Evolutionary conservation across 2,113 vertebrate species (phyloP), one percentile per base, ranked within the genome.

Genomic region (Trinectes maculatus): DNA sequence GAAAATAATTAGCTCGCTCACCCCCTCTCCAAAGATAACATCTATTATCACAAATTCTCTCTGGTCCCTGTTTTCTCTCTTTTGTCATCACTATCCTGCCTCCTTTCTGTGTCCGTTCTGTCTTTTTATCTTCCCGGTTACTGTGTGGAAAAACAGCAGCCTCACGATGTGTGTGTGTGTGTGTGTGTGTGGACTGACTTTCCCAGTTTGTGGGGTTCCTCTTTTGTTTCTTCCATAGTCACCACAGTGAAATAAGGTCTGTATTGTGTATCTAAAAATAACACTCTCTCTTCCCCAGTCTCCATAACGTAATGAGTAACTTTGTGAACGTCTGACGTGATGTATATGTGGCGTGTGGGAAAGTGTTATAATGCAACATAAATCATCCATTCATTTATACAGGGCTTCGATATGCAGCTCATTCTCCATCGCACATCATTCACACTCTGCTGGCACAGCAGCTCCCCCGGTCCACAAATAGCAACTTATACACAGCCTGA

Each of bases 1-100:
- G 78, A 58, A 83, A 83, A 79, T 85, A 76, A 85, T 85, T 71
- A 85, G 74, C 73, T 74, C 26, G 22, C 76, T 69, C 67, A 3
- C 65, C 46, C 60, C 26, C 40, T 53, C 59, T 61, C 53, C 70
- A 63, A 63, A 78, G 75, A 82, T 80, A 59, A 69, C 74, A 66
- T 85, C 75, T 74, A 67, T 80, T 85, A 47, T 73, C 66, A 48
- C 46, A 36, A 66, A 76, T 70, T 73, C 56, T 85, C 51, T 74
- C 60, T 46, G 47, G 52, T 82, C 53, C 67, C 42, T n/a, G 42
- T 77, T 83, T 77, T 57, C 47, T 69, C 51, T 66, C 71, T 65
- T 71, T 71, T 69, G 43, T 24, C 43, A 21, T 44, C 43, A 43
- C 37, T 8, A 43, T 42, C 12, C 18, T n/a, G n/a, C n/a, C n/a